Base-by-base conservation (phyloP, 2,888 invertebrate species). In the Zonitis immaculata region DNA sequence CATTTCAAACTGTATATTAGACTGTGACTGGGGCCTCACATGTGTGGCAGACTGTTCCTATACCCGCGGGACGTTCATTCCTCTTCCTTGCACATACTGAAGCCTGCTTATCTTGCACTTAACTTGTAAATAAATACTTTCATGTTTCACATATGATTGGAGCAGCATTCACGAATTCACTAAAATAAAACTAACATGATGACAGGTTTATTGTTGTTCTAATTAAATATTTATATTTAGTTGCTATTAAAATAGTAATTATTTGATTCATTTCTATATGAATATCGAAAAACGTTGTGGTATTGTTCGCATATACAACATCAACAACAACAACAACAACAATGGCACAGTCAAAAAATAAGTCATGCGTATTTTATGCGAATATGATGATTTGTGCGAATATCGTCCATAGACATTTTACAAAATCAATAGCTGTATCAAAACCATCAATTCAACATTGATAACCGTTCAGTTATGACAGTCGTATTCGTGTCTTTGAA, bases 401-500 rank as follows among this genome's bases (percentile, higher is more conserved):
- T 56, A 51, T 52, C 58, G 64, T 39, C 58, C 51, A 57, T 60
- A 67, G 64, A 69, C 59, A 64, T 62, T 59, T 51, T n/a, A n/a
- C 46, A 14, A 59, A 66, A 69, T 69, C 69, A 68, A 68, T 69
- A 67, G 68, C 64, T 66, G 66, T 67, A 67, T 62, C 67, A 60
- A 66, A 68, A 69, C 70, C 72, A 74, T 75, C 75, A 74, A 76
- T 76, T 72, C 72, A 69, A 71, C 69, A 76, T 39, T 75, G 76
- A 76, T 76, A 73, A 71, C 71, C 73, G 70, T 73, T 74, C 73
- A 70, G 76, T 76, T 76, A 74, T 76, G 76, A 75, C 76, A 76
- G 72, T 73, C 68, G 70, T 64, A 72, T 74, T 73, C 74, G 74
- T 73, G 73, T 71, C 71, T 65, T 62, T 76, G 75, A 76, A 76